Evolutionary conservation across 2,888 invertebrate species (phyloP).

Genomic region (Xanthia icteritia): DNA sequence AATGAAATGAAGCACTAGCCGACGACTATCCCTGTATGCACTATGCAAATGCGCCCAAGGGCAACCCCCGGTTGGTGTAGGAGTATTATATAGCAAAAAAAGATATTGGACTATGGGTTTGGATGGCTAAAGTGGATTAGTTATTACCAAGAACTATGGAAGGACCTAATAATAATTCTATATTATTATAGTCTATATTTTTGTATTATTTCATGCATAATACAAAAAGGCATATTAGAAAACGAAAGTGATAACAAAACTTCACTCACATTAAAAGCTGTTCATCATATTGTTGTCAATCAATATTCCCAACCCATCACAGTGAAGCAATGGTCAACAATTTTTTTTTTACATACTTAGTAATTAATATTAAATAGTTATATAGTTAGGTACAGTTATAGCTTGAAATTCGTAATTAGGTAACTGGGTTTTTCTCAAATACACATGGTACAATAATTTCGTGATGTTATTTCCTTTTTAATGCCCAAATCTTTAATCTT

Average conservation of each 20-base stretch:
- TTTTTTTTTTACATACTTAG: not conserved
- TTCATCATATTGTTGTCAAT: too few relatives aligned
- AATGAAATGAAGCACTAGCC: not conserved
- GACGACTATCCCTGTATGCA: not conserved
- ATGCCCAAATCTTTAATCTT: not conserved
- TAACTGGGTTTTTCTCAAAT: conserved; percentile 18
- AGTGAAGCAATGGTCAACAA: too few relatives aligned
- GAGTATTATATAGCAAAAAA: too few relatives aligned
- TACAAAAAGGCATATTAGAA: too few relatives aligned
- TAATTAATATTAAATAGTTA: too few relatives aligned
- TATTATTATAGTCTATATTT: too few relatives aligned
- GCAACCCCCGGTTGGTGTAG: too few relatives aligned
- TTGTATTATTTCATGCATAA: too few relatives aligned
- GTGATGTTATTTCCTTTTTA: conserved; percentile 17
- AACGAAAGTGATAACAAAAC: too few relatives aligned
- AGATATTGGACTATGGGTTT: not conserved
- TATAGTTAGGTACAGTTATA: not conserved
- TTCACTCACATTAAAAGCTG: too few relatives aligned
- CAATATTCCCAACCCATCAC: too few relatives aligned
- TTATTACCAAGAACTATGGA: not conserved
- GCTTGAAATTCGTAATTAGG: not conserved
- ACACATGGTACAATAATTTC: not conserved
- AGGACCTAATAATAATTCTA: not conserved
- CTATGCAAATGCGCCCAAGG: too few relatives aligned
- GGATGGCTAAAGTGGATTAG: not conserved